A percentile compares a stretch with the other conserved stretches of the same genome.
Conservation (phyloP, 2,113 vertebrate species). For the Tachuris rubrigastra region DNA sequence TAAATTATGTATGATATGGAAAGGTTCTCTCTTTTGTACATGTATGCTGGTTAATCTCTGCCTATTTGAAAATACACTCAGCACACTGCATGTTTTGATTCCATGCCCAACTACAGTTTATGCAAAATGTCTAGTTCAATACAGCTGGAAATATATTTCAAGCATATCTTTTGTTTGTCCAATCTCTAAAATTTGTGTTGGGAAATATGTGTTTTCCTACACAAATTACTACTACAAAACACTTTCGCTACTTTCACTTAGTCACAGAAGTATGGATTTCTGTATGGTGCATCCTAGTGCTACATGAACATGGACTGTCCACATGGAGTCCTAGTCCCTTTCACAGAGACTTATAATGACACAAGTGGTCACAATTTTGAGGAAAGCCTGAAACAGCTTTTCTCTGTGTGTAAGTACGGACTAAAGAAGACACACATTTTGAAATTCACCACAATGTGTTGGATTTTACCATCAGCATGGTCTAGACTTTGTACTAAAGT, state of each 20-base stretch:
- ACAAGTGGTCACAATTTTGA: background rate
- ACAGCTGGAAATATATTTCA: background rate
- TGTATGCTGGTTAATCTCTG: background rate
- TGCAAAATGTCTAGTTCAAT: background rate
- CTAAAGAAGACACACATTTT: background rate
- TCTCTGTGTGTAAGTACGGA: background rate
- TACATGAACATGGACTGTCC: accelerated
- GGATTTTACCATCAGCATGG: background rate
- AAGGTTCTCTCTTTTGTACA: background rate
- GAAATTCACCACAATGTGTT: background rate
- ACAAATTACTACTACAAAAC: background rate
- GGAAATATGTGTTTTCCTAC: background rate
- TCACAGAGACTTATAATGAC: background rate
- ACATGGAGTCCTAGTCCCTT: background rate
- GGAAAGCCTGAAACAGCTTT: background rate
- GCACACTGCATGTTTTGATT: background rate
- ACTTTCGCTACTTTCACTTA: background rate
- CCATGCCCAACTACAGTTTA: background rate
- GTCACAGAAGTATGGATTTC: background rate
- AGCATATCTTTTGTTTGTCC: background rate
- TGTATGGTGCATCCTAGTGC: background rate
- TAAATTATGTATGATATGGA: background rate
- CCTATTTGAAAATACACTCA: background rate
- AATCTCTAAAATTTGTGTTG: background rate
- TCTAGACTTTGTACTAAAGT: background rate